A percentile compares a stretch with the other conserved stretches of the same genome.
These are phyloP conservation scores for Gonatopus flavifemur DNA, from an alignment of 1,140 invertebrate genomes.

Conservation along the genomic window DNA sequence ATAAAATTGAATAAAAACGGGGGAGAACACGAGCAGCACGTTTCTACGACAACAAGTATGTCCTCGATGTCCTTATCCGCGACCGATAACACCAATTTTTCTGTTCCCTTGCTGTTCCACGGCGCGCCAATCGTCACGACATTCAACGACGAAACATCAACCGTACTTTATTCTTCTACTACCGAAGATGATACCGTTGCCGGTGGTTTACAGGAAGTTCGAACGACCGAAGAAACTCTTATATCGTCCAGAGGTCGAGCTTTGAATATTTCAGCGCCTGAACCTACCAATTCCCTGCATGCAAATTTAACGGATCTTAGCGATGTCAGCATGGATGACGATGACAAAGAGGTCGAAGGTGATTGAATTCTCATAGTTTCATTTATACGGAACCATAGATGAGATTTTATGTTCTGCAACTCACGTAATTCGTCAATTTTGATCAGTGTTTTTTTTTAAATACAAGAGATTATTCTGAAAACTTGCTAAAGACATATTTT, in stretches of 20 bases:
- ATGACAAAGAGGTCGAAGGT: slow-evolving; percentile 60
- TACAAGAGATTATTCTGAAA: no score
- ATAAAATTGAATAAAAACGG: no score
- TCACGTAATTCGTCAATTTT: no score
- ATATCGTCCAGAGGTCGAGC: slow-evolving; percentile 40
- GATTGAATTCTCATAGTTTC: not conserved
- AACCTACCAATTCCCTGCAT: slow-evolving; percentile 49
- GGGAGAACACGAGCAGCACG: not conserved
- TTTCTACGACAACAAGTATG: no score
- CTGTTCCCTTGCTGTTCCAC: slow-evolving; percentile 27
- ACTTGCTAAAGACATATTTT: no score
- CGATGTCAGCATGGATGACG: slow-evolving; percentile 69
- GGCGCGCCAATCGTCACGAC: slow-evolving; percentile 28
- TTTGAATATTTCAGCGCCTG: slow-evolving; percentile 46
- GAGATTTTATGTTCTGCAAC: no score
- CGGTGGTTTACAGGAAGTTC: not conserved
- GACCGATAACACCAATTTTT: slow-evolving; percentile 13
- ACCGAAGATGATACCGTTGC: not conserved
- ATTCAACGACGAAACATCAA: not conserved
- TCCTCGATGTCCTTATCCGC: slow-evolving; percentile 7
- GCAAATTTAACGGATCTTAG: slow-evolving; percentile 63
- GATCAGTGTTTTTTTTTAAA: no score
- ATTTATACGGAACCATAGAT: no score
- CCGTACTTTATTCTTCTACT: not conserved
- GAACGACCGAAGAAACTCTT: slow-evolving; percentile 3